phyloP scores from a whole-genome alignment of 2,888 invertebrate species.

The Heteromyza rotundicornis region DNA sequence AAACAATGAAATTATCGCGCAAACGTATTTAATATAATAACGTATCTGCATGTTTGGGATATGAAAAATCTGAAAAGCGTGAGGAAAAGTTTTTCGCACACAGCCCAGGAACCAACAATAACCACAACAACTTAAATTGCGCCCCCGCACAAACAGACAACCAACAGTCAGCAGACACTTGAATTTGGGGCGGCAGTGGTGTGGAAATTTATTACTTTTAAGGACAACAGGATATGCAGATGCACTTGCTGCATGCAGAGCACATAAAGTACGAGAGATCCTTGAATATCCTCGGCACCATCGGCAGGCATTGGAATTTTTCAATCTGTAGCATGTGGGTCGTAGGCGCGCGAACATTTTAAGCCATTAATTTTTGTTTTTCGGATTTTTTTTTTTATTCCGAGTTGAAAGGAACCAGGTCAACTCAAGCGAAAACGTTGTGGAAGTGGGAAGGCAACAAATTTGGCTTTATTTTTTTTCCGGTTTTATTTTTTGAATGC shows the following conservation, averaged over 20 bases:
- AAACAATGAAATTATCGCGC: slow-evolving; percentile 11
- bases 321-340: not conserved
- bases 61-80: too few species aligned
- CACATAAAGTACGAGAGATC: too few species aligned
- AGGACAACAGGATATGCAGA: slow-evolving; percentile 15
- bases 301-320: not conserved
- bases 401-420: not conserved
- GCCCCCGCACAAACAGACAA: not conserved
- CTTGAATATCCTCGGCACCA: too few species aligned
- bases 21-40: too few species aligned
- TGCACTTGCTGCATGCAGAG: not conserved
- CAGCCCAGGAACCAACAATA: not conserved
- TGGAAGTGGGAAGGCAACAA: not conserved
- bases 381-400: not conserved
- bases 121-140: too few species aligned
- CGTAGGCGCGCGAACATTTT: too few species aligned
- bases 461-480: too few species aligned
- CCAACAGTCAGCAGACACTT: too few species aligned
- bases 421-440: not conserved
- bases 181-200: not conserved
- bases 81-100: slow-evolving; percentile 6
- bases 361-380: not conserved
- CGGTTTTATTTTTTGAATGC: too few species aligned
- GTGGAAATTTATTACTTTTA: slow-evolving; percentile 11
- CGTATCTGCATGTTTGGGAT: too few species aligned